Base-by-base conservation (phyloP, 2,888 invertebrate species). In the Thereva unica region DNA sequence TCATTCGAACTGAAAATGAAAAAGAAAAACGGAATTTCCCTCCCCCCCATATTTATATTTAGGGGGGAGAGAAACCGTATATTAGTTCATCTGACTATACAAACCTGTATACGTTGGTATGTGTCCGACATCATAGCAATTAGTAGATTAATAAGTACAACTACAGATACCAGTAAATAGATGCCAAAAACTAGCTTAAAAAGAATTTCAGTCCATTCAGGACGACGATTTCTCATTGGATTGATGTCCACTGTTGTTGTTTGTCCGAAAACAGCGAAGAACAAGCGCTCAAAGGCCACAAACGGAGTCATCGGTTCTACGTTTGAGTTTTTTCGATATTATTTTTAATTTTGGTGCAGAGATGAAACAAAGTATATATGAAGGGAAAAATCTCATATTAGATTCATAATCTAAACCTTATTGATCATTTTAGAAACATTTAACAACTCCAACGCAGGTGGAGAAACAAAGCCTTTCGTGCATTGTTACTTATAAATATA, bases 61-160 rank as follows among this genome's bases (percentile, higher is more conserved):
- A 23, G 23, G 23, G 23, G 23, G 61, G 71, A 69, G 68, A 23
- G 68, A 68, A 56, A 38, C 50, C 38, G 42, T 66, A 35, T 44
- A 66, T 68, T 50, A 66, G 66, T 66, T 71, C 50, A 69, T 52
- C 54, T 57, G 68, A 73, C 73, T 78, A 82, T 82, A 85, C 83
- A 87, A 89, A 97, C 97, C 89, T 99, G 94, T 78, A 97, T 97
- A 79, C 97, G 89, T 83, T 98, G 97, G 84, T 99, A 98, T 77
- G 98, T 98, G 87, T 98, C 97, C 84, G 97, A 97, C 97, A 98
- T 97, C 97, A 98, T 97, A 85, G 98, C 98, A 88, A 98, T 98
- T 82, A 98, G 91, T 81, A 98, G 90, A 85, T 98, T 97, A 84
- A 97, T 95, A 78, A 98, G 89, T 80, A 98, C 97, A 84, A 98